Conservation (phyloP, 2,797 vertebrate genomes). For the Falco novaeseelandiae region DNA sequence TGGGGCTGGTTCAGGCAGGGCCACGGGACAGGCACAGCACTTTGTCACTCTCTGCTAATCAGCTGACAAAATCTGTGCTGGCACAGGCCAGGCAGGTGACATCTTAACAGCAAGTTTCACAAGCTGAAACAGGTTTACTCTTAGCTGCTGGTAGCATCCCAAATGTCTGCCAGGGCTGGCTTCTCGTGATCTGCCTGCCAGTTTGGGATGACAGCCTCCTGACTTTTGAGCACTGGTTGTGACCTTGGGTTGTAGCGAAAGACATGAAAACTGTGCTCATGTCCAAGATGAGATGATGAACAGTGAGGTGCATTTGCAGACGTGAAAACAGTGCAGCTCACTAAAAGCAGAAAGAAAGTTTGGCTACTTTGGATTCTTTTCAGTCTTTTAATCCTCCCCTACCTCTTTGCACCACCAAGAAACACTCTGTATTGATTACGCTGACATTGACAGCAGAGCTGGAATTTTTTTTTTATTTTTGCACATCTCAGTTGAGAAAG, state of each 20-base stretch:
- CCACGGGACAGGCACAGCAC: neutral
- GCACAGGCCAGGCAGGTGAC: neutral
- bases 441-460: slow-evolving; percentile 65
- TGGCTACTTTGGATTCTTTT: slow-evolving; percentile 25
- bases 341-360: slow-evolving; percentile 34
- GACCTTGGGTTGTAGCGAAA: neutral
- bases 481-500: slow-evolving; percentile 74
- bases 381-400: slow-evolving; percentile 15
- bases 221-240: neutral
- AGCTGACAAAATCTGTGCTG: neutral
- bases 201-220: neutral
- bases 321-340: neutral
- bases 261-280: neutral
- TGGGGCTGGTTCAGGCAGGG: neutral
- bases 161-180: neutral
- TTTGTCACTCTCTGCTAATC: neutral
- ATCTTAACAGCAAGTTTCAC: neutral
- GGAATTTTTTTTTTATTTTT: slow-evolving; percentile 15
- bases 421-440: slow-evolving; percentile 65
- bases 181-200: neutral
- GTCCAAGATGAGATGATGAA: neutral
- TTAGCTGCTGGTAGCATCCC: neutral
- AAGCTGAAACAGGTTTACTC: neutral
- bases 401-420: neutral
- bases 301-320: neutral